These are phyloP conservation scores for Berghia stephanieae DNA, from an alignment of 1,140 invertebrate genomes.

Conservation along the genomic window DNA sequence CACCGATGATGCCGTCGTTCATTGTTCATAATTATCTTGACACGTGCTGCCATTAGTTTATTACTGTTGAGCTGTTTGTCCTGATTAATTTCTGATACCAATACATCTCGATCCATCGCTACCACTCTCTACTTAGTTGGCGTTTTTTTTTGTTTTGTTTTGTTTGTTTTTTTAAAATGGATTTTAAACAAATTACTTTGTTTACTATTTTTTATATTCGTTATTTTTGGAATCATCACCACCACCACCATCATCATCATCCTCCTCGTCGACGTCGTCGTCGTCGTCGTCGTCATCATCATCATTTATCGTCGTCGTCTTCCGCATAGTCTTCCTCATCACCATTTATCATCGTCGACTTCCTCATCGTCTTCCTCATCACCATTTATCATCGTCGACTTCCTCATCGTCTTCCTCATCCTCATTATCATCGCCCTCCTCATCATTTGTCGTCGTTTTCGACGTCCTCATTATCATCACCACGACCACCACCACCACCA, in stretches of 20 bases:
- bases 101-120: not conserved
- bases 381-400: no score
- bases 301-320: slow-evolving; percentile 12
- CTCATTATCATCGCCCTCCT: slow-evolving; percentile 5
- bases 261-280: slow-evolving; percentile 13
- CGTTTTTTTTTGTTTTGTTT: not conserved
- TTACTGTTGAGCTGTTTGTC: not conserved
- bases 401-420: slow-evolving; percentile 21
- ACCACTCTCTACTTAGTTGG: not conserved
- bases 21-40: slow-evolving; percentile 14
- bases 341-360: slow-evolving; percentile 26
- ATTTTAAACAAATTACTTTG: not conserved
- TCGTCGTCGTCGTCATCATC: slow-evolving; percentile 21
- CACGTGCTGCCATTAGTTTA: slow-evolving; percentile 8
- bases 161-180: not conserved
- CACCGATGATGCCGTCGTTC: slow-evolving; percentile 25
- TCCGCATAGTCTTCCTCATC: slow-evolving; percentile 27
- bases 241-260: slow-evolving; percentile 19
- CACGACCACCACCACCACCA: slow-evolving; percentile 28
- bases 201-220: slow-evolving; percentile 4
- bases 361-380: slow-evolving; percentile 30
- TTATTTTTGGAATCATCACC: not conserved
- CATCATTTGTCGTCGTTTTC: not conserved
- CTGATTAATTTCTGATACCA: not conserved
- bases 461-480: not conserved